Evolutionary conservation across 2,888 invertebrate genomes (phyloP).

Genomic region (Dioctria rufipes): DNA sequence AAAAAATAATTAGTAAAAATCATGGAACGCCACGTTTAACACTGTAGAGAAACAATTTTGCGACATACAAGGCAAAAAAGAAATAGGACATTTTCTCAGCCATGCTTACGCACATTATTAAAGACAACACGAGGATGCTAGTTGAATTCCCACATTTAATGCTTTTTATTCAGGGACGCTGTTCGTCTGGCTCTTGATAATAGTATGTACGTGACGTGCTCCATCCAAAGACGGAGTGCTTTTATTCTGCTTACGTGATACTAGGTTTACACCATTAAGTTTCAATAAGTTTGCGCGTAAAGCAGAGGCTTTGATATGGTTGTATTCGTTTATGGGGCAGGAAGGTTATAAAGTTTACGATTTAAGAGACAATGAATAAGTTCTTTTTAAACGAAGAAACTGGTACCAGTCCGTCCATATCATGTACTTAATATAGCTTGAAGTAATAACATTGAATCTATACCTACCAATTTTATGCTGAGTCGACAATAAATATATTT

Average conservation of each 20-base stretch:
- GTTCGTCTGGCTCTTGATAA: slow-evolving; percentile 33
- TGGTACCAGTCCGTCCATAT: too few relatives aligned
- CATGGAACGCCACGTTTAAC: neutral
- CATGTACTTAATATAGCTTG: too few relatives aligned
- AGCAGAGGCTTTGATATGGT: slow-evolving; percentile 33
- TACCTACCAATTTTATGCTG: too few relatives aligned
- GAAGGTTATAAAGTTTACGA: slow-evolving; percentile 14
- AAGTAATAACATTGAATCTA: too few relatives aligned
- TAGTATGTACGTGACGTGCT: neutral
- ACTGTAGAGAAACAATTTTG: slow-evolving; percentile 29
- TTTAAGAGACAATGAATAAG: slow-evolving; percentile 24
- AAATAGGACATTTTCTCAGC: neutral
- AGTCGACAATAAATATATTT: too few relatives aligned
- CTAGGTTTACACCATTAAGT: slow-evolving; percentile 42
- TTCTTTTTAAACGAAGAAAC: too few relatives aligned
- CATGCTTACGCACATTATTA: neutral
- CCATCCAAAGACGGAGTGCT: slow-evolving; percentile 22
- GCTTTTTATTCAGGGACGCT: neutral
- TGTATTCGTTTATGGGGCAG: slow-evolving; percentile 16
- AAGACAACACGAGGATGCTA: neutral
- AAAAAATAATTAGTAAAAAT: slow-evolving; percentile 7
- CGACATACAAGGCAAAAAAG: neutral
- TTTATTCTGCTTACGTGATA: slow-evolving; percentile 48
- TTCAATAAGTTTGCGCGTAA: slow-evolving; percentile 44
- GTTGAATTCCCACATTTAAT: neutral